Evolutionary conservation across 2,888 invertebrate genomes (phyloP), one percentile per base, ranked within the genome.

Genomic region (Cheilosia vernalis): DNA sequence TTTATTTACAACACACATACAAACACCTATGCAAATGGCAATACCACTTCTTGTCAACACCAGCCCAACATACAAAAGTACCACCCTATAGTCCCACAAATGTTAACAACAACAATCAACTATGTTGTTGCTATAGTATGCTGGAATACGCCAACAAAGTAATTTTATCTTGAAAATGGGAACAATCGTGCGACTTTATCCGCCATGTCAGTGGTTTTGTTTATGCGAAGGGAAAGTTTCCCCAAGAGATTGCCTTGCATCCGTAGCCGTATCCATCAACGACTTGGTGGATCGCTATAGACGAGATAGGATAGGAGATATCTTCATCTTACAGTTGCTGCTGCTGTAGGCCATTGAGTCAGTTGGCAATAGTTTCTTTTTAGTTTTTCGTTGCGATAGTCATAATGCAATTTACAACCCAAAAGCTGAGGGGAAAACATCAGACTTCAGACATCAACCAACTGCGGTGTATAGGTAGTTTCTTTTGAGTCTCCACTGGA

Each of bases 141-240:
- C 2, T 10, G 10, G 4, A 0, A 9, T 30, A 37, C 37, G 24
- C 24, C n/a, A 42, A 7, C 56, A 37, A 30, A 21, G 27, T 17
- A 10, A 17, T 51, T 42, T 64, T 58, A 58, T 37, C 51, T 67
- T 61, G 21, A 64, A 76, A 82, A 55, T 66, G 60, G 27, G 66
- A 77, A 82, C 82, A 82, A 77, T 72, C 40, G 64, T 77, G 82
- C 40, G 77, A 82, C 64, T 56, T 24, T 33, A 44, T 73, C 30
- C 37, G 10, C 58, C 49, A 58, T 44, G 44, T 53, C 30, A 53
- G 19, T 30, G 27, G 49, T 19, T 49, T 74, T 74, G 42, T 69
- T 56, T 79, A 40, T 53, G 47, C 44, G 24, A 79, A 73, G 72
- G 72, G 83, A 83, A 83, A 83, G 83, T 78, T 78, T 67, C 53